phyloP scores from a whole-genome alignment of 2,113 vertebrate genomes.

The Canis aureus region DNA sequence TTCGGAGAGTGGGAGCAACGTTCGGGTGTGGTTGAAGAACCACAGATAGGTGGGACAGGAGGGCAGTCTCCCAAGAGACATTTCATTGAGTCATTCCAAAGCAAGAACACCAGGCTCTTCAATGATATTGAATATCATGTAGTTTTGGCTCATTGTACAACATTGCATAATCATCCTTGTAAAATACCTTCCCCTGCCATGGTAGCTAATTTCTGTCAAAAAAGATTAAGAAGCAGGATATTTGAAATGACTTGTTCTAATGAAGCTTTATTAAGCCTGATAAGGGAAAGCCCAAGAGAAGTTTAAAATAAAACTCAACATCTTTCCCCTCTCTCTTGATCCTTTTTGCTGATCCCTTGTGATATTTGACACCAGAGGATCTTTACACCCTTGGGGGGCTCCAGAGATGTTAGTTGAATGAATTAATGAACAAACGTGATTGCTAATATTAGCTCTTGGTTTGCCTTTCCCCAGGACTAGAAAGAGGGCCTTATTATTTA shows the following conservation, averaged over 20 bases:
- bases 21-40: slow-evolving; percentile 48
- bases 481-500: neutral
- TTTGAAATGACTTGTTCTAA: neutral
- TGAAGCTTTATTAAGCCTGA: neutral
- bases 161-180: neutral
- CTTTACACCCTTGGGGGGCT: neutral
- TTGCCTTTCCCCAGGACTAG: neutral
- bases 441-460: neutral
- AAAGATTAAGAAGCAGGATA: neutral
- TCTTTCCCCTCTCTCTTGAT: neutral
- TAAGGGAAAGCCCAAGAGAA: neutral
- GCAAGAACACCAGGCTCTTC: neutral
- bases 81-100: slow-evolving; percentile 60
- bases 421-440: neutral
- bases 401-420: neutral
- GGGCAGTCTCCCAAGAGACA: slow-evolving; percentile 15
- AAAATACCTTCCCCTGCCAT: neutral
- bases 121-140: neutral
- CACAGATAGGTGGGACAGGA: slow-evolving; percentile 53
- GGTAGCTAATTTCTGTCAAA: slow-evolving; percentile 25
- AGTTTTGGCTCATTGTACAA: neutral
- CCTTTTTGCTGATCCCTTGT: neutral
- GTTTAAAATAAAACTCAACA: neutral
- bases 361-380: neutral
- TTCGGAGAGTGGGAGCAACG: slow-evolving; percentile 36